Evolutionary conservation across 53 echinoderm and acorn worm genomes (phyloP).

Genomic region (Hippasteria phrygiana): DNA sequence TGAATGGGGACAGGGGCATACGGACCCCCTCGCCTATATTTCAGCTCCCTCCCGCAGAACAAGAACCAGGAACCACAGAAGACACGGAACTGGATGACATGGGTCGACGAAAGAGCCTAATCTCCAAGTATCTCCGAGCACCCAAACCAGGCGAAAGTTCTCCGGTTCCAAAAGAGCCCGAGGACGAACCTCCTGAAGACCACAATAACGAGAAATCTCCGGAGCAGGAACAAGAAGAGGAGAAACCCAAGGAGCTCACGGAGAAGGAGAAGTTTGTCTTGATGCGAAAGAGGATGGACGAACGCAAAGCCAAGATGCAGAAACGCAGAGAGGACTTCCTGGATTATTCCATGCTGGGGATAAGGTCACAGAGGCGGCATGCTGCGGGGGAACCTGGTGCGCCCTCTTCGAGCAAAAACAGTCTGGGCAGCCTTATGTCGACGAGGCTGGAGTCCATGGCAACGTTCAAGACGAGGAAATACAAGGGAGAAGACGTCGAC

Average conservation of each 20-base stretch:
- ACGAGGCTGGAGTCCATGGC: slow-evolving; percentile 84
- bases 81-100: slow-evolving; percentile 36
- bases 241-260: slow-evolving; percentile 66
- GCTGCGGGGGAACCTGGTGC: slow-evolving; percentile 40
- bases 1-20: background rate
- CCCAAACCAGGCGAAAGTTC: background rate
- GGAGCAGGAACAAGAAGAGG: slow-evolving; percentile 10
- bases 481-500: slow-evolving; percentile 51
- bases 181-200: slow-evolving; percentile 6
- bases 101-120: slow-evolving; percentile 42
- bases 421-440: slow-evolving; percentile 79
- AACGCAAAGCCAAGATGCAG: slow-evolving; percentile 72
- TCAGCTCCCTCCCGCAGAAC: background rate
- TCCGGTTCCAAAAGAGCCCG: background rate
- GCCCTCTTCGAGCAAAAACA: slow-evolving; percentile 27
- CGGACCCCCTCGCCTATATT: slow-evolving; percentile 3
- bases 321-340: slow-evolving; percentile 75
- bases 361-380: slow-evolving; percentile 64
- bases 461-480: slow-evolving; percentile 72
- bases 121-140: slow-evolving; percentile 45
- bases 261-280: slow-evolving; percentile 92
- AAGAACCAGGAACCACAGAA: background rate
- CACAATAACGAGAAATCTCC: background rate
- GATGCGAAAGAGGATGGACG: slow-evolving; percentile 91
- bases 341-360: slow-evolving; percentile 84